Percentiles rank a stretch among this genome's conserved stretches.
Conservation (phyloP, 2,888 invertebrate species). For the Drosophila pullipes region DNA sequence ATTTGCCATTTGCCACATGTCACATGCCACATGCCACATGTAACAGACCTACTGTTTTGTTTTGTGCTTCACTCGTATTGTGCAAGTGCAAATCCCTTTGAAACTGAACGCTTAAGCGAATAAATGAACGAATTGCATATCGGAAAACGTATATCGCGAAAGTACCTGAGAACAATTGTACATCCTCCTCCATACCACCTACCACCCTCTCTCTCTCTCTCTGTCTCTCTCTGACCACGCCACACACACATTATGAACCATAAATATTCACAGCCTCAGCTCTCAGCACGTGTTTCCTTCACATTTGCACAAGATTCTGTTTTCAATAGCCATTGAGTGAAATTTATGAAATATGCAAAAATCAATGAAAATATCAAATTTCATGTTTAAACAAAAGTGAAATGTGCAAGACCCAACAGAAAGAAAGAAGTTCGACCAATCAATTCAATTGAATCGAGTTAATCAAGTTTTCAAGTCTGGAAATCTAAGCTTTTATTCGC, state of each 20-base stretch:
- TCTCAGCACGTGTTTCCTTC: background rate
- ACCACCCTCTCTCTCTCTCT: background rate
- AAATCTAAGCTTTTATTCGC: background rate
- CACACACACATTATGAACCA: background rate
- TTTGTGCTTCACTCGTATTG: conserved; percentile 35
- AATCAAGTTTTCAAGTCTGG: background rate
- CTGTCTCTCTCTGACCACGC: too few relatives aligned
- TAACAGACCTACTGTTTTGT: conserved; percentile 14
- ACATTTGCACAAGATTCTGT: background rate
- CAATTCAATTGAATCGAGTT: background rate
- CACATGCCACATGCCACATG: conserved; percentile 22
- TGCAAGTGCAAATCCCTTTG: conserved; percentile 54
- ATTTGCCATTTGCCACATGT: conserved; percentile 14
- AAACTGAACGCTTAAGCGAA: conserved; percentile 26
- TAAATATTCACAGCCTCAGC: background rate
- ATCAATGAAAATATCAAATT: background rate
- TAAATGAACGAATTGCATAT: conserved; percentile 21
- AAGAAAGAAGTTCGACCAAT: background rate
- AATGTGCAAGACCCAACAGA: background rate
- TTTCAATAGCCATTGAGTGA: background rate
- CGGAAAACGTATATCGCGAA: background rate
- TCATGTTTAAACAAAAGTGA: background rate
- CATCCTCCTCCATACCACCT: background rate
- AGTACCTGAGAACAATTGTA: background rate
- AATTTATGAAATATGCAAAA: background rate